Evolutionary conservation across 2,888 invertebrate species (phyloP).

Genomic region (Sinelater perroti): DNA sequence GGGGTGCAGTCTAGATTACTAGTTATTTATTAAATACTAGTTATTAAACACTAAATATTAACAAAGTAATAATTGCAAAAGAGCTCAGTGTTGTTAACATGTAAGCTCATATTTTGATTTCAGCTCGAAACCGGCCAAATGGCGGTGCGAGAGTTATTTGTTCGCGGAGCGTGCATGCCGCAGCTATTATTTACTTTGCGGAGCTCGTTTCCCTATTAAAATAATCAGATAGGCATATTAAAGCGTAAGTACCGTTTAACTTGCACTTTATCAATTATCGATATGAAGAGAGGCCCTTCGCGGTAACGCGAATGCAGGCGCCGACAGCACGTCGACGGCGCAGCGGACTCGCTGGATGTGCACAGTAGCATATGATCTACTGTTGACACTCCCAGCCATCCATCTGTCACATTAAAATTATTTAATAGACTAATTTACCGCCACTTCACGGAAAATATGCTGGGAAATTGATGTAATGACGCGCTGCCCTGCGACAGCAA

Average conservation of each 20-base stretch:
- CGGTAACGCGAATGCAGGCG: background rate
- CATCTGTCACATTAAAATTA: constrained; percentile 60
- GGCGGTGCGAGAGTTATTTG: constrained; percentile 4
- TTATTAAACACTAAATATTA: no score
- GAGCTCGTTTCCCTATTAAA: constrained; percentile 36
- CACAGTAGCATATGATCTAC: constrained; percentile 60
- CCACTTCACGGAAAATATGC: constrained; percentile 35
- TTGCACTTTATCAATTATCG: constrained; percentile 57
- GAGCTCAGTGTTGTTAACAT: no score
- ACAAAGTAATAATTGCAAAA: no score
- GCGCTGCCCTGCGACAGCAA: no score
- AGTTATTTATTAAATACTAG: no score
- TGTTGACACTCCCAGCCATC: constrained; percentile 55
- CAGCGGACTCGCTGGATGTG: constrained; percentile 49
- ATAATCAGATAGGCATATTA: constrained; percentile 52
- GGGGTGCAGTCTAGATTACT: no score
- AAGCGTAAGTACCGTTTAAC: constrained; percentile 58
- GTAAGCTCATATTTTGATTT: no score
- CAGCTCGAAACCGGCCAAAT: constrained; percentile 8
- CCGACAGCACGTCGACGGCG: constrained; percentile 18
- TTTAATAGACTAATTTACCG: constrained; percentile 51
- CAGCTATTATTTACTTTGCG: constrained; percentile 32
- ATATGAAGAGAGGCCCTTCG: constrained; percentile 47
- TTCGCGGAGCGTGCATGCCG: constrained; percentile 19
- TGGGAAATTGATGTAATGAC: constrained; percentile 42